A percentile compares a stretch with the other conserved stretches of the same genome.
phyloP scores from a whole-genome alignment of 2,113 vertebrate genomes.

The Gobiocypris rarus region DNA sequence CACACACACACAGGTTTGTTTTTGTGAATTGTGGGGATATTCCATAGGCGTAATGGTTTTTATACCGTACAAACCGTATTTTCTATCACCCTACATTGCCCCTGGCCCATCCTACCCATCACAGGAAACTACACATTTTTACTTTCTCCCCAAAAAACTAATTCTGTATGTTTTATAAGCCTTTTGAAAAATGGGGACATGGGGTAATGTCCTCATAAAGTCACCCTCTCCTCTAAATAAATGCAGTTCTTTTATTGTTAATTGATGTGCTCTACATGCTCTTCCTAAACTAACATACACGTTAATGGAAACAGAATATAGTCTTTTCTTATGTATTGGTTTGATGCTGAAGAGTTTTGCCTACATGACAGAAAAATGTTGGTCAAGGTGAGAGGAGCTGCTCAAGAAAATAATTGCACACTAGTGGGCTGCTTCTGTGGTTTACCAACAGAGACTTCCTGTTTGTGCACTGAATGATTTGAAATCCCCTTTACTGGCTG shows the following conservation, averaged over 20 bases:
- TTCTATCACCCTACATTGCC: too few species aligned
- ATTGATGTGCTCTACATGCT: background rate
- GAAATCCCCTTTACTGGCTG: slow-evolving; percentile 24
- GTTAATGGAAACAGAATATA: background rate
- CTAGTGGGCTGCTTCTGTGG: slow-evolving; percentile 15
- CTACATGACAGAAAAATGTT: background rate
- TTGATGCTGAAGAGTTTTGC: background rate
- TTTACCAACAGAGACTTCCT: slow-evolving; percentile 33
- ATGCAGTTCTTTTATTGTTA: background rate
- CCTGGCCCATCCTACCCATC: too few species aligned
- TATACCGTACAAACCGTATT: too few species aligned
- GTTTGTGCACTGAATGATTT: slow-evolving; percentile 27
- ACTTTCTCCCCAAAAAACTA: too few species aligned
- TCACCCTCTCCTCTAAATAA: too few species aligned
- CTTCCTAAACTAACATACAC: background rate
- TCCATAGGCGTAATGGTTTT: too few species aligned
- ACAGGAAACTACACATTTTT: too few species aligned
- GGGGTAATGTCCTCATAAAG: too few species aligned
- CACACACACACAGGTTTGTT: too few species aligned
- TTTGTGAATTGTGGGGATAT: too few species aligned
- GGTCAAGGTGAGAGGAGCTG: slow-evolving; percentile 29
- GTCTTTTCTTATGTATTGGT: background rate
- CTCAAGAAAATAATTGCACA: slow-evolving; percentile 1
- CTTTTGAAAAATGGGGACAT: too few species aligned
- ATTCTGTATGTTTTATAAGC: too few species aligned